phyloP scores from a whole-genome alignment of 2,113 vertebrate genomes.

The Pedionomus torquatus region DNA sequence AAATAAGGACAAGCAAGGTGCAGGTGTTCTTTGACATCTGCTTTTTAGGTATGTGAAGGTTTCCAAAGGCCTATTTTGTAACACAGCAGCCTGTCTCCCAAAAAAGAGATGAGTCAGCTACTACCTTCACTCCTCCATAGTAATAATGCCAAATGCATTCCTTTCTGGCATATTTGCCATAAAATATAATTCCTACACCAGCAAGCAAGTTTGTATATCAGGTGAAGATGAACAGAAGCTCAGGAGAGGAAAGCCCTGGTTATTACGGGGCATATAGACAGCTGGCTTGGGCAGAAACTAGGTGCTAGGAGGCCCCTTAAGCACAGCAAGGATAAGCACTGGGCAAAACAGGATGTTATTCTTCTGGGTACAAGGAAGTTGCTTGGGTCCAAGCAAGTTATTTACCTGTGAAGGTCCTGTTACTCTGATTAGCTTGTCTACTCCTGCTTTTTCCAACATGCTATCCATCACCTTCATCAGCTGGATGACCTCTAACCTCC shows the following conservation, averaged over 20 bases:
- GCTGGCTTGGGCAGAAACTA: background rate
- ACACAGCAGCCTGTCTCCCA: background rate
- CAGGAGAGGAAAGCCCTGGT: background rate
- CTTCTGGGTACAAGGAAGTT: background rate
- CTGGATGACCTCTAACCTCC: constrained; percentile 82
- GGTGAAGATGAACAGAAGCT: background rate
- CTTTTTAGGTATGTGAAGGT: background rate
- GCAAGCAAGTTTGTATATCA: background rate
- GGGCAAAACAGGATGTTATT: background rate
- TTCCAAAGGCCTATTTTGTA: background rate
- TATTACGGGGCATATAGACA: background rate
- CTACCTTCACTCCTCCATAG: background rate
- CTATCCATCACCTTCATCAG: constrained; percentile 86
- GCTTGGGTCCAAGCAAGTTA: background rate
- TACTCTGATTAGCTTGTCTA: constrained; percentile 72
- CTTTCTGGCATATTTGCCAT: background rate
- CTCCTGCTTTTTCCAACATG: constrained; percentile 85
- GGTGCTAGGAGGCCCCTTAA: background rate
- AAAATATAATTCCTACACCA: background rate
- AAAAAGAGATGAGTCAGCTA: background rate
- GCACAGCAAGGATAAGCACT: background rate
- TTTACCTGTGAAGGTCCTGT: constrained; percentile 83
- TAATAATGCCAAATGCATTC: background rate
- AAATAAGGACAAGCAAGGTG: background rate
- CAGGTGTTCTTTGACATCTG: background rate